Evolutionary conservation across 2,797 vertebrate genomes (phyloP).

Genomic region (Dicrostonyx torquatus): DNA sequence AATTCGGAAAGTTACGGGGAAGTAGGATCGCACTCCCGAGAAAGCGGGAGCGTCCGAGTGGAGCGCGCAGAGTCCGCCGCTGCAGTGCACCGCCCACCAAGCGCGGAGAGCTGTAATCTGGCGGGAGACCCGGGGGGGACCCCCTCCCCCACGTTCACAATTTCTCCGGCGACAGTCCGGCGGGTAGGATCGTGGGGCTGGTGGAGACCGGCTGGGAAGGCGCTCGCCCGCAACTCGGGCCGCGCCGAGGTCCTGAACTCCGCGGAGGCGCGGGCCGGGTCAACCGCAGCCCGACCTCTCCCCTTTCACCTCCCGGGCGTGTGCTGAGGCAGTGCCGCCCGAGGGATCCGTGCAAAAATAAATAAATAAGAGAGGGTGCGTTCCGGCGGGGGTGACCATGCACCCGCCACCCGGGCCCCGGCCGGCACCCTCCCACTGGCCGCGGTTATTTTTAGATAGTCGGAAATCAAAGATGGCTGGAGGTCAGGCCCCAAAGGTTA

Average conservation of each 20-base stretch:
- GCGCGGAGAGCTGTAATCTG: background rate
- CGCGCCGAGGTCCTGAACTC: constrained; percentile 9
- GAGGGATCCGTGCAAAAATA: background rate
- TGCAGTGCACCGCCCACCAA: background rate
- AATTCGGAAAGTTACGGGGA: background rate
- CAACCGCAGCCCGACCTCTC: constrained; percentile 38
- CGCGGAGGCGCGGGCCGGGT: constrained; percentile 55
- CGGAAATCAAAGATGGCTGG: constrained; percentile 92
- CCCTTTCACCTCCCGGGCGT: constrained; percentile 38
- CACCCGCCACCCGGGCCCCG: background rate
- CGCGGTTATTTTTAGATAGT: constrained; percentile 89
- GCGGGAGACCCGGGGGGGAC: background rate
- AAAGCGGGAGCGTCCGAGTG: background rate
- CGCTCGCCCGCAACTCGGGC: background rate
- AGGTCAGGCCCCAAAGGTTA: constrained; percentile 90
- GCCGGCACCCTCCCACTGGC: constrained; percentile 77
- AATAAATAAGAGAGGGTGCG: background rate
- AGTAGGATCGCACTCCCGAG: background rate
- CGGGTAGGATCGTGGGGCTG: constrained; percentile 10
- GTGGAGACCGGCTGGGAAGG: background rate
- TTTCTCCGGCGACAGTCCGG: constrained; percentile 78
- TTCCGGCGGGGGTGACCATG: background rate
- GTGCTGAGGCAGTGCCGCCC: background rate
- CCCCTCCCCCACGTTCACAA: constrained; percentile 65
- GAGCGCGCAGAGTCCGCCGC: background rate